Base-by-base conservation (phyloP, 2,888 invertebrate species). In the Belgica antarctica region DNA sequence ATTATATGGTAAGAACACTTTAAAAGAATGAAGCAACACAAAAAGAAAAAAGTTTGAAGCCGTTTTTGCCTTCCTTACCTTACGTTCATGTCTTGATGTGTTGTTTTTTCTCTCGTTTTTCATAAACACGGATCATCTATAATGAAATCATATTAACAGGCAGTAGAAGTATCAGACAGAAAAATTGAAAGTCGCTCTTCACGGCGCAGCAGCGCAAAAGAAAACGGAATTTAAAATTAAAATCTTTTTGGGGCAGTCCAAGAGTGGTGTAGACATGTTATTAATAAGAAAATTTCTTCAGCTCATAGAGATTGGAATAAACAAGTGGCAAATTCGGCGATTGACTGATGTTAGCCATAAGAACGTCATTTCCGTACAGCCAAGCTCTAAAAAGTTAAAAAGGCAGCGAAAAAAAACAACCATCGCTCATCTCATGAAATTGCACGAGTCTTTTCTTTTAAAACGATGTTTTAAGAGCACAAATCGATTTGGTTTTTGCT, bases 111-210 rank as follows among this genome's bases (percentile, higher is more conserved):
- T 59, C 59, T 59, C 52, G 52, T 52, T 52, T n/a, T 52, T 59
- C 59, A 59, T 36, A 65, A 65, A 65, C 65, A 65, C 65, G 47
- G 57, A 68, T 68, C 57, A 68, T 68, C 68, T 57, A 68, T 57
- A 68, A 68, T 68, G 57, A 68, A 57, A 68, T 68, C 47, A 65
- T 57, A 57, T 68, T 52, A 68, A 68, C 34, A 57, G 34, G n/a
- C 15, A 65, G 41, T 59, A 1, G 47, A 68, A 57, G 66, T 52
- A 57, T 57, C 57, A 68, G 68, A 68, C 68, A 34, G 25, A 31
- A 65, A 61, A 62, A 62, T 62, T 62, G 62, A 62, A 31, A 62
- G 17, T 19, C 31, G 25, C 36, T 34, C 34, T 19, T 31, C 22
- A 10, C 3, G 65, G 19, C 46, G 19, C 27, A 41, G 24, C 46